Conservation (phyloP, 2,888 invertebrate species). For the Odontomyia ornata region DNA sequence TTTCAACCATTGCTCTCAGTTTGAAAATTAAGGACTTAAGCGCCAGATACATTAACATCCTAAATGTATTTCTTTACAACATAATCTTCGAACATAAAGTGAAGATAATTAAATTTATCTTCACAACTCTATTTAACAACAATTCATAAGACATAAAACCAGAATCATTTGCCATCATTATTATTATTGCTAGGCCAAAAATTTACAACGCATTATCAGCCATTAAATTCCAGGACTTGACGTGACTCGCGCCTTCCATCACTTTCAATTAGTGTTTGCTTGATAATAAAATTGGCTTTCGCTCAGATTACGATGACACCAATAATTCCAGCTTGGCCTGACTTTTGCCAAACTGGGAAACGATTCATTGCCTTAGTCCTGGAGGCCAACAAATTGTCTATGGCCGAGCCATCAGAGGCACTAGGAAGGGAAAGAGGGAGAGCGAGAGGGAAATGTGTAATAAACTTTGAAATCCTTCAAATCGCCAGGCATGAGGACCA, state of each 20-base stretch:
- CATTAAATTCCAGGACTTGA: slow-evolving; percentile 30
- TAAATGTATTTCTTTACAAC: no score
- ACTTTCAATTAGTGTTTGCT: slow-evolving; percentile 36
- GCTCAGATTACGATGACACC: background rate
- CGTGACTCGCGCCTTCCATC: slow-evolving; percentile 38
- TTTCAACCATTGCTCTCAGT: no score
- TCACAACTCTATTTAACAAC: background rate
- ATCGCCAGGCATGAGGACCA: slow-evolving; percentile 26
- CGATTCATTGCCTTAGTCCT: no score
- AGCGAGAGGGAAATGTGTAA: background rate
- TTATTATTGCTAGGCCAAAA: slow-evolving; percentile 19
- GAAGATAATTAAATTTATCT: no score
- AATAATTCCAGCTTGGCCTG: background rate
- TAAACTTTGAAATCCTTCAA: slow-evolving; percentile 25
- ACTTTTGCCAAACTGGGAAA: no score
- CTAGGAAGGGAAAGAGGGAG: no score
- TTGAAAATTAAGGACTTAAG: no score
- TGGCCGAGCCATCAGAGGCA: background rate
- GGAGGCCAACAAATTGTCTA: no score
- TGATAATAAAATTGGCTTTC: slow-evolving; percentile 14
- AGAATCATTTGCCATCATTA: slow-evolving; percentile 4
- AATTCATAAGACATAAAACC: slow-evolving; percentile 17
- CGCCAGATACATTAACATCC: no score
- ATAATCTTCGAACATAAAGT: no score
- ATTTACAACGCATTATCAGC: slow-evolving; percentile 35